Base-by-base conservation (phyloP, 2,888 invertebrate species). In the Anorthoa munda region DNA sequence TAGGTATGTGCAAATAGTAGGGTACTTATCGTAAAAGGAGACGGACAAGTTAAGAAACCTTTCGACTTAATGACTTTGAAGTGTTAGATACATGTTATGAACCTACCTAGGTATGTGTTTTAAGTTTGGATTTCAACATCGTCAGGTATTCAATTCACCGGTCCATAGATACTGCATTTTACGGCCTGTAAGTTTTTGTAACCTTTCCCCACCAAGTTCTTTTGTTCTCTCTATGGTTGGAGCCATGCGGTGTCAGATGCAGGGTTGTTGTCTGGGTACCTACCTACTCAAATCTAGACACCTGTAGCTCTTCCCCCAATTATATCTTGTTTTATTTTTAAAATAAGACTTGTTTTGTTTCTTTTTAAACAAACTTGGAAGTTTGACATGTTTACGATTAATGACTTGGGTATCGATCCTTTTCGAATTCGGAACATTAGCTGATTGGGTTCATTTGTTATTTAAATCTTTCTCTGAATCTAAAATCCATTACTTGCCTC, bases 1-100 rank as follows among this genome's bases (percentile, higher is more conserved):
- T 51, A 82, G 84, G 86, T 88, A 89, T 91, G 89, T 90, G 88
- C 89, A 90, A 91, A 90, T 85, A 89, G 81, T 85, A 58, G 18
- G 18, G 12, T n/a, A 39, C 39, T 39, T 39, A 85, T 91, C 91
- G 86, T 89, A 92, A 91, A 92, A 91, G 90, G 92, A 90, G 90
- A 88, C 84, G 85, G 87, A 88, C 90, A 78, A 77, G 89, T 92
- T 90, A 87, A 84, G 88, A 90, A 92, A 92, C 92, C 88, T 87
- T 92, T 90, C 81, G 77, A 86, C 86, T 88, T 89, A 90, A 92
- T 88, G 86, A 87, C 82, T 84, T 88, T 84, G 85, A 85, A 84
- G 88, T 90, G 87, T 82, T 81, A 4, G 39, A 13, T 45, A 55
- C 53, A 48, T n/a, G 56, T 66, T 56, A 39, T 66, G 55, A 46